A percentile compares a stretch with the other conserved stretches of the same genome.
phyloP scores from a whole-genome alignment of 2,113 vertebrate species.

The Sinocyclocheilus anophthalmus region DNA sequence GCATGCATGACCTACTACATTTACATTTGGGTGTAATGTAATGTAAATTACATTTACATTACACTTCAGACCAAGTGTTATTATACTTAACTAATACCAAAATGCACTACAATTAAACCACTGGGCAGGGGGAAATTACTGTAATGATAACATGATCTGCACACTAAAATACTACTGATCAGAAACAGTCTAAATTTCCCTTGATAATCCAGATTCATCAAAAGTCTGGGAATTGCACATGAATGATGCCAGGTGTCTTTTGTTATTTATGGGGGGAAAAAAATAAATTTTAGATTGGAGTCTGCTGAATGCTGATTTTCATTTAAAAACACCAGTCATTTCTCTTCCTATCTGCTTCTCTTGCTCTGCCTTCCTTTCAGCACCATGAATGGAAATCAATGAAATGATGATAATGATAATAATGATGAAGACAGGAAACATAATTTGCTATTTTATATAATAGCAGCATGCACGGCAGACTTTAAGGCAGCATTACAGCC shows the following conservation, averaged over 20 bases:
- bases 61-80: too few relatives aligned
- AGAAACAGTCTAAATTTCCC: background rate
- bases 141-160: background rate
- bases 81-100: too few relatives aligned
- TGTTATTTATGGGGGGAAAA: background rate
- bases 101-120: too few relatives aligned
- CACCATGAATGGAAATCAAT: background rate
- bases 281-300: background rate
- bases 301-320: slow-evolving; percentile 3
- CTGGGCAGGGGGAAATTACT: background rate
- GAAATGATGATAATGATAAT: slow-evolving; percentile 35
- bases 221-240: background rate
- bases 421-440: slow-evolving; percentile 4
- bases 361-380: background rate
- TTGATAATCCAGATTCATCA: background rate
- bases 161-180: background rate
- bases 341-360: background rate
- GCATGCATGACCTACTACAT: background rate
- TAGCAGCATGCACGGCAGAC: background rate
- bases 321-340: slow-evolving; percentile 5
- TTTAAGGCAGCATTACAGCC: slow-evolving; percentile 21
- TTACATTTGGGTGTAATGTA: too few relatives aligned
- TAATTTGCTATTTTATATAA: slow-evolving; percentile 4
- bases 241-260: slow-evolving; percentile 16
- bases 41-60: too few relatives aligned